Base-by-base conservation (phyloP, 2,888 invertebrate species). In the Macrosiphum euphorbiae region DNA sequence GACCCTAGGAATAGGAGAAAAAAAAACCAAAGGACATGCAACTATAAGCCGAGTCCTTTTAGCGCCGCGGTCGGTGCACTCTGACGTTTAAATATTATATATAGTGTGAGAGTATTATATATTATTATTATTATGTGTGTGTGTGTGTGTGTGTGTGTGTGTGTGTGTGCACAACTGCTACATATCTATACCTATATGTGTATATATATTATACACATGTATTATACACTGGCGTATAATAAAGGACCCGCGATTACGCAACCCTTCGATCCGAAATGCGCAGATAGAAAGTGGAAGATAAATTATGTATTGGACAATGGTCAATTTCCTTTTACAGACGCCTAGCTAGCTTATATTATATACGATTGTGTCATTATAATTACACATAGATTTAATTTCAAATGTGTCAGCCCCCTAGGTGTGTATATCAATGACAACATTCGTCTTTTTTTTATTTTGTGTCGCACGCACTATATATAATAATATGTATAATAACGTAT, bases 311-410 rank as follows among this genome's bases (percentile, higher is more conserved):
- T 41, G 93, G 93, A 94, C 93, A 94, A 94, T 86, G 93, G 93
- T 94, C 93, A 94, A 94, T 94, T 94, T 94, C 93, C 93, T 90
- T 90, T 58, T 94, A 88, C 88, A 87, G 92, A 87, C 88, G 92
- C 67, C 61, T 61, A 26, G n/a, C 61, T 47, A 35, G 41, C 50
- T 26, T 26, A 26, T 55, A 52, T 58, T 55, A 52, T 55, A 52
- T 78, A 11, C 93, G 61, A 90, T 94, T 94, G 90, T 94, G 90
- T 85, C 84, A 86, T 90, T 85, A 89, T 85, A 84, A 90, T 86
- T 61, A 61, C 41, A 47, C 86, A n/a, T 88, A 26, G 78, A 92
- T 88, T 92, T 55, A 78, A 92, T 88, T 92, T 92, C 88, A 47
- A 92, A 92, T 44, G 47, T 78, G 88, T 92, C 88, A 92, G 88